Conservation (phyloP, 1,140 invertebrate species). For the Drosophila pruinosa region DNA sequence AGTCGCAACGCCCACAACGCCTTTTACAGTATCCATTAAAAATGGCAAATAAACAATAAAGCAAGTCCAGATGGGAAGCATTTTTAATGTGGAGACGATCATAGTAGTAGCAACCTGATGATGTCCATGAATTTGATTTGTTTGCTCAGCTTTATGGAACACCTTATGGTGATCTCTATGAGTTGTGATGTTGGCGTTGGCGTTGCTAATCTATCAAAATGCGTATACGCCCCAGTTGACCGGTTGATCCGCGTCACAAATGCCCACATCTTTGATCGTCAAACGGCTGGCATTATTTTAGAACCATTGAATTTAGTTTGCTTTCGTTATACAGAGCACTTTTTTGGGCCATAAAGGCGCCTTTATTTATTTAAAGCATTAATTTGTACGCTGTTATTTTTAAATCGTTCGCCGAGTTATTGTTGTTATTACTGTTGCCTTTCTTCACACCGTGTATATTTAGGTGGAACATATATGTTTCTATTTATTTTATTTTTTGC, state of each 20-base stretch:
- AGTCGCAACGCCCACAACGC: conserved; percentile 48
- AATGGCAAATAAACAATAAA: conserved; percentile 56
- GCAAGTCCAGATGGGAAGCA: conserved; percentile 46
- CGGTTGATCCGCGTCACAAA: conserved; percentile 36
- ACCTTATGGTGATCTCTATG: conserved; percentile 22
- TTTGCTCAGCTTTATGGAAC: conserved; percentile 10
- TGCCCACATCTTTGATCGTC: conserved; percentile 11
- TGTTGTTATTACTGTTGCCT: background rate
- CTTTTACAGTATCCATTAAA: conserved; percentile 78
- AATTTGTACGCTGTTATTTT: conserved; percentile 77
- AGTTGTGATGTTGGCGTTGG: conserved; percentile 11
- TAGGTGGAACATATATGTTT: conserved; percentile 38
- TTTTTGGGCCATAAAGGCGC: conserved; percentile 33
- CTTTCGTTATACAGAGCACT: conserved; percentile 6
- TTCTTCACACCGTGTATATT: conserved; percentile 9
- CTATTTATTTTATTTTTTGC: conserved; percentile 33
- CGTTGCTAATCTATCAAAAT: conserved; percentile 46
- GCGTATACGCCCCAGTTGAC: conserved; percentile 23
- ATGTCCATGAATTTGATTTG: conserved; percentile 22
- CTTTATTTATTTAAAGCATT: conserved; percentile 77
- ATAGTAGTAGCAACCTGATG: conserved; percentile 3
- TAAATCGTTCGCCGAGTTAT: conserved; percentile 38
- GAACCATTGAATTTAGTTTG: background rate
- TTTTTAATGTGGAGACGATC: conserved; percentile 20
- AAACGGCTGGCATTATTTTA: background rate